These are phyloP conservation scores for Cyclura pinguis DNA, from an alignment of 2,797 vertebrate species.

Conservation along the genomic window DNA sequence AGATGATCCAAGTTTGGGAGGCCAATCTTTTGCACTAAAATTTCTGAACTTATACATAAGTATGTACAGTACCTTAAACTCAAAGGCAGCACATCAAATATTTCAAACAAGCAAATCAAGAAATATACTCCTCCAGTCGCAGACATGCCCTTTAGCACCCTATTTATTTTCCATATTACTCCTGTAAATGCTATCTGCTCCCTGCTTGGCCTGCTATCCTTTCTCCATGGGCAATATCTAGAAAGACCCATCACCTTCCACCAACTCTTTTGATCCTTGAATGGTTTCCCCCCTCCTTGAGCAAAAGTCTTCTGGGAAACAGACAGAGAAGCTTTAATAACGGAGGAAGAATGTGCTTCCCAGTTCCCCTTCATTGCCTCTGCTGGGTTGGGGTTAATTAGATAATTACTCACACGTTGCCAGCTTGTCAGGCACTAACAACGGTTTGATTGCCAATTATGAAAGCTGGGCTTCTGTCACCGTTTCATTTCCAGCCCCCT, in stretches of 20 bases:
- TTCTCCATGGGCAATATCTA: background rate
- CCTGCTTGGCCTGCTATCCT: background rate
- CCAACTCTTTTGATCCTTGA: rapidly evolving
- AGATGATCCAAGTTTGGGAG: too few species aligned
- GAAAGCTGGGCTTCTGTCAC: constrained; percentile 9
- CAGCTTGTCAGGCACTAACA: constrained; percentile 33
- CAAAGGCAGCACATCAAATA: background rate
- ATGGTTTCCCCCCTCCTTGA: background rate
- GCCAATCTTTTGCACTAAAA: too few species aligned
- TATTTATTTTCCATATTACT: background rate
- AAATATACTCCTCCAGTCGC: background rate
- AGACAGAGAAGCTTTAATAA: background rate
- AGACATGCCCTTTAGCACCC: background rate
- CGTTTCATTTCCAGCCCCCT: rapidly evolving
- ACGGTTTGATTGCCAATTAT: background rate
- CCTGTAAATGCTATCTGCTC: background rate
- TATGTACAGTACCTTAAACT: background rate
- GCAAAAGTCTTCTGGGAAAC: constrained; percentile 14
- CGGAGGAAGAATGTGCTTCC: background rate
- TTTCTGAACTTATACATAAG: too few species aligned
- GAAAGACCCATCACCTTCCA: background rate
- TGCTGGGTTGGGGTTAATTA: constrained; percentile 40
- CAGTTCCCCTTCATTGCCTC: background rate
- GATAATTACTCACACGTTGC: constrained; percentile 41
- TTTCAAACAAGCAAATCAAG: background rate